Evolutionary conservation across 64 coral and sea anemone species (phyloP).

Genomic region (Montipora sp.): DNA sequence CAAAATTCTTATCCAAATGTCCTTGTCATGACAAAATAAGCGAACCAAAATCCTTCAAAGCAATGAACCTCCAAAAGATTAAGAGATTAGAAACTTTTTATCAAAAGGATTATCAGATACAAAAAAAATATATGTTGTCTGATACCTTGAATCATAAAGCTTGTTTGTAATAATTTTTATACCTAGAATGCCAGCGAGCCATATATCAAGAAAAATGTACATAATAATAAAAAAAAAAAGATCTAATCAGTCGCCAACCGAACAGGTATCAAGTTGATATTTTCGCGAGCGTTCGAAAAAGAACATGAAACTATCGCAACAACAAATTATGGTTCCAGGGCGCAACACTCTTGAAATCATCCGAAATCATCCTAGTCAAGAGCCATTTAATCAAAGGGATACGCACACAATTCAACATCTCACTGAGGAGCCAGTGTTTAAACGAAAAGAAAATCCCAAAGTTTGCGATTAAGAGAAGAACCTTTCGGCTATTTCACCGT

Average conservation of each 20-base stretch:
- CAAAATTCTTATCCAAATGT: neutral
- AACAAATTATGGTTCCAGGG: neutral
- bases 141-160: neutral
- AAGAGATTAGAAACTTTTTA: neutral
- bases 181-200: too few relatives aligned
- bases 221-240: too few relatives aligned
- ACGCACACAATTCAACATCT: neutral
- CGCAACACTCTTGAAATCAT: neutral
- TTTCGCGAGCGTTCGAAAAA: neutral
- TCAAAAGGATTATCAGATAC: neutral
- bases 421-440: neutral
- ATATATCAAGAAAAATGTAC: too few relatives aligned
- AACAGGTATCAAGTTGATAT: too few relatives aligned
- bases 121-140: neutral
- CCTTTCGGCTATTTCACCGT: neutral
- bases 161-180: too few relatives aligned
- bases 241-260: too few relatives aligned
- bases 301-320: neutral
- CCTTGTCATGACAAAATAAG: constrained; percentile 23
- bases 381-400: neutral
- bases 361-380: neutral
- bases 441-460: neutral
- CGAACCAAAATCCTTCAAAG: neutral
- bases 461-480: neutral
- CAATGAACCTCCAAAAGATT: neutral